Percentiles rank a stretch among this genome's conserved stretches.
These are phyloP conservation scores for Ceratina japonica DNA, from an alignment of 1,140 invertebrate genomes.

Conservation along the genomic window DNA sequence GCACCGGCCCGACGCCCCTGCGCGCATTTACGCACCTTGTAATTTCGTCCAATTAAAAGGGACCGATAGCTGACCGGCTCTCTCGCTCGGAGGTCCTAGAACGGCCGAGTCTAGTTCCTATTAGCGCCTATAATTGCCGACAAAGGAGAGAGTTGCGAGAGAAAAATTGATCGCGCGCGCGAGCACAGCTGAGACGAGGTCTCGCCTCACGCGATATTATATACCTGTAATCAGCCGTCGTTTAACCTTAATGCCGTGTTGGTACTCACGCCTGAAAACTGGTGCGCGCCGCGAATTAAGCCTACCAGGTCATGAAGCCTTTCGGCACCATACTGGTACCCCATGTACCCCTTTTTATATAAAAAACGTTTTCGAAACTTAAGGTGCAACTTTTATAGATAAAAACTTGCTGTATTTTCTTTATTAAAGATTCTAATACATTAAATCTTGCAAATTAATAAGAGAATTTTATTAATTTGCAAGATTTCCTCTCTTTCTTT, in stretches of 20 bases:
- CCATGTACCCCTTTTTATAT: too few species aligned
- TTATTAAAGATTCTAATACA: too few species aligned
- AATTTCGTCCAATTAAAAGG: slow-evolving; percentile 72
- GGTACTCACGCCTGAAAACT: neutral
- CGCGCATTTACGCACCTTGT: slow-evolving; percentile 73
- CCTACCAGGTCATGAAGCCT: slow-evolving; percentile 12
- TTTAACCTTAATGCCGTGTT: slow-evolving; percentile 12
- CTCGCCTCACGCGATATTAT: neutral
- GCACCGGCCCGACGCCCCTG: slow-evolving; percentile 39
- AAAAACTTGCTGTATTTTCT: too few species aligned
- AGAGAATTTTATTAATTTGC: too few species aligned
- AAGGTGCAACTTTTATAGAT: too few species aligned
- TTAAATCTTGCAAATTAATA: too few species aligned
- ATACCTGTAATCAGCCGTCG: slow-evolving; percentile 31
- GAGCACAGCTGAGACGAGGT: neutral
- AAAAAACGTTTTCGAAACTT: too few species aligned
- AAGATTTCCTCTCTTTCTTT: too few species aligned
- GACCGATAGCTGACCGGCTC: slow-evolving; percentile 48
- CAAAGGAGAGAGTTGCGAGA: neutral
- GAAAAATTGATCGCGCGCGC: slow-evolving; percentile 39
- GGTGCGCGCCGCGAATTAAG: neutral
- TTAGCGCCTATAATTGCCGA: slow-evolving; percentile 55
- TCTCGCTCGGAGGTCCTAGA: slow-evolving; percentile 7
- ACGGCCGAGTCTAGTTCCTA: slow-evolving; percentile 38
- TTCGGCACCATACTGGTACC: too few species aligned